Evolutionary conservation across 2,888 invertebrate genomes (phyloP), one percentile per base, ranked within the genome.

Genomic region (Neocrepidodera transversa): DNA sequence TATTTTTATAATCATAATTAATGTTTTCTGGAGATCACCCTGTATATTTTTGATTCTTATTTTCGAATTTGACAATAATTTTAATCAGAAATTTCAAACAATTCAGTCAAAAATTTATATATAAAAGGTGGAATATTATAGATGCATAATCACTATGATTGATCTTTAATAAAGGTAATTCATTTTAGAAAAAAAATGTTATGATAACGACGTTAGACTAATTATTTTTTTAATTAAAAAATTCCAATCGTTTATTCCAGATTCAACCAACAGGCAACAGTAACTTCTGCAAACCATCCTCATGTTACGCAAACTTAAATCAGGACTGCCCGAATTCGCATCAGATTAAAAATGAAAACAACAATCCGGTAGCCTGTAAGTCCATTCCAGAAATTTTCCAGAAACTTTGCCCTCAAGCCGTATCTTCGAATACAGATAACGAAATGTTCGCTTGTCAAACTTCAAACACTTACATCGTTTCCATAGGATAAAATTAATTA

Each of bases 381-480:
- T 52, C 65, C 5, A 51, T 60, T 59, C 75, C 80, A 0, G 65
- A 70, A 2, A 70, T 76, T 18, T 80, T 82, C 72, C 79, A 80
- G 57, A 66, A 70, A 10, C 70, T 76, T 4, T 82, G 82, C 62
- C 82, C 81, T 2, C 71, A 74, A 11, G 81, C 81, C 5, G 79
- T 81, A 65, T 74, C 76, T 38, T 79, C 78, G 62, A 80, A 81
- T 54, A 20, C 35, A 14, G 59, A 68, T 11, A 71, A 73, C 7
- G 78, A 76, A 59, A 75, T 76, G 1, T 77, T 78, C 60, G 75
- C 76, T 10, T 82, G 82, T 42, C 59, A 38, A 26, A 53, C 59
- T 4, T 66, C 66, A 13, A 60, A 67, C 20, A 65, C 67, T 1
- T 71, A 68, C 42, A 35, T 62, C 17, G 62, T 70, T 23, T 16